phyloP scores from a whole-genome alignment of 2,797 vertebrate genomes.

The Ataeniobius toweri region DNA sequence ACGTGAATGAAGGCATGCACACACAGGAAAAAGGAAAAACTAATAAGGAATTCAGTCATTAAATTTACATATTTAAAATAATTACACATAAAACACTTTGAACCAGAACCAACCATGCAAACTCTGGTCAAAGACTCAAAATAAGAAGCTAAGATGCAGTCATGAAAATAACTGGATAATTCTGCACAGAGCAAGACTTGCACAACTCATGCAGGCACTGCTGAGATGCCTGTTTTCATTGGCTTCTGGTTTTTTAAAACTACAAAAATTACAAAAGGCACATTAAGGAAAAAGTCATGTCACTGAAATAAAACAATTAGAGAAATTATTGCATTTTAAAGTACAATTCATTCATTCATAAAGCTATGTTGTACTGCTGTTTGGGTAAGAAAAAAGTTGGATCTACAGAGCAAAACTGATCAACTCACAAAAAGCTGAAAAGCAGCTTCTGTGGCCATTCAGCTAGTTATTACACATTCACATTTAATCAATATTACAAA shows the following conservation, averaged over 20 bases:
- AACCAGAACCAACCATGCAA: neutral
- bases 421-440: too few species aligned
- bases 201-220: neutral
- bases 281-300: neutral
- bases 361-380: too few species aligned
- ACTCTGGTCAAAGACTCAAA: neutral
- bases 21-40: slow-evolving; percentile 1
- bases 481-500: too few species aligned
- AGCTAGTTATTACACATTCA: too few species aligned
- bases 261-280: neutral
- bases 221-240: neutral
- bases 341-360: neutral
- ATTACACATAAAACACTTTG: too few species aligned
- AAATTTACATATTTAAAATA: neutral
- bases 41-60: neutral
- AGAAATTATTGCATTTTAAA: neutral
- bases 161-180: neutral
- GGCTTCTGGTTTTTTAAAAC: neutral
- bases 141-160: neutral
- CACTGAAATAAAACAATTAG: neutral
- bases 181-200: neutral
- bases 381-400: too few species aligned
- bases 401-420: too few species aligned
- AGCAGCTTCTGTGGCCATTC: too few species aligned
- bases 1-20: slow-evolving; percentile 12